A percentile compares a stretch with the other conserved stretches of the same genome.
phyloP scores from a whole-genome alignment of 2,113 vertebrate species.

The Illadopsis cleaveri region DNA sequence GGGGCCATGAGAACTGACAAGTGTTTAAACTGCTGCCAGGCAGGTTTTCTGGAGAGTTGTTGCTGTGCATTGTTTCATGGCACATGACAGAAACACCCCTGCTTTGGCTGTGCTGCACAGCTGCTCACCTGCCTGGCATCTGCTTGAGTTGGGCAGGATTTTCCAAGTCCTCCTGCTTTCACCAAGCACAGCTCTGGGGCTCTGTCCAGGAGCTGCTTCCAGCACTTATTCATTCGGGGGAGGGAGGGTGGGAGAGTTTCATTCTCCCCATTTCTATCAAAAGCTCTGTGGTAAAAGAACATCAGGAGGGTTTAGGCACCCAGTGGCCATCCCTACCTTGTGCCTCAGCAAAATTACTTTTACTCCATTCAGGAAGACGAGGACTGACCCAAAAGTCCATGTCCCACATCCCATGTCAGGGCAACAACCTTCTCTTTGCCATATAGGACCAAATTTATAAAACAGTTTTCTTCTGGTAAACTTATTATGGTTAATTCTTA shows the following conservation, averaged over 20 bases:
- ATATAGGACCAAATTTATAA: not conserved
- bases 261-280: not conserved
- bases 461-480: not conserved
- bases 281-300: not conserved
- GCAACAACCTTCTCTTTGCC: not conserved
- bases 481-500: not conserved
- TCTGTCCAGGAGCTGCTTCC: not conserved
- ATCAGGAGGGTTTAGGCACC: not conserved
- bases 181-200: not conserved
- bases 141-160: not conserved
- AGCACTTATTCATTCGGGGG: not conserved
- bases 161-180: not conserved
- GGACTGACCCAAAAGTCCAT: not conserved
- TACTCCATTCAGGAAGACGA: not conserved
- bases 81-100: not conserved
- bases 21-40: not conserved
- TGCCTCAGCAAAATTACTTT: not conserved
- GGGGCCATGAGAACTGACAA: not conserved
- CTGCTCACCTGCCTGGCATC: not conserved
- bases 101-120: not conserved
- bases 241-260: not conserved
- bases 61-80: not conserved
- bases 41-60: not conserved
- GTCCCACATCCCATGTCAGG: not conserved
- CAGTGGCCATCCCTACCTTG: not conserved